Evolutionary conservation across 2,888 invertebrate genomes (phyloP), one percentile per base, ranked within the genome.

Genomic region (Trichogramma dendrolimi): DNA sequence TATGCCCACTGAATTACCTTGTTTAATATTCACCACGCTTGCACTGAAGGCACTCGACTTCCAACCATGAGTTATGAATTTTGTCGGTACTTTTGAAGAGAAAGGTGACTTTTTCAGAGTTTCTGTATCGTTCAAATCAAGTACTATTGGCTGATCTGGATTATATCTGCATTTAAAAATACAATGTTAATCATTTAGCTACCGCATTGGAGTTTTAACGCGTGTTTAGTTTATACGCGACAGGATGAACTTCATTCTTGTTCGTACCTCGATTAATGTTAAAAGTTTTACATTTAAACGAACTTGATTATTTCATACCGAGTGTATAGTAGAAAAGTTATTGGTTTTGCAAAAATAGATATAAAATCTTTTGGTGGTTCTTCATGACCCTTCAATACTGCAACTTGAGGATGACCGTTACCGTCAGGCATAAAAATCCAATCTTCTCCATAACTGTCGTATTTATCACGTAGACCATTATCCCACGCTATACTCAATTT

Each of bases 61-160:
- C 80, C 81, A 83, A n/a, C 83, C 83, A 60, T 83, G 83, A 39
- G 82, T 79, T 46, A 83, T 74, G 7, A 82, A 70, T 67, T 82
- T 80, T 1, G 81, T 81, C 55, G 69, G 68, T 39, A 70, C 71
- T 2, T 70, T 69, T 8, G 77, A 56, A n/a, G 73, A 68, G 61
- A 77, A 78, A 42, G 65, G 61, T 1, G 77, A 78, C 6, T 64
- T 62, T 8, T 60, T 68, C 11, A 79, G 61, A 10, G 64, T 60
- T 7, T 65, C 62, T 3, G 72, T 68, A 55, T 76, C 70, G 52
- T 75, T 74, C 10, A 67, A 65, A 51, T 64, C 66, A 39, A 79
- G 64, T 4, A 63, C 64, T 1, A 67, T 71, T 14, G 78, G 79
- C 60, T 75, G 71, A 50, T 67, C 54, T 4, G 75, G 72, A 52